Base-by-base conservation (phyloP, 2,888 invertebrate genomes). In the Amphimallon solstitiale region DNA sequence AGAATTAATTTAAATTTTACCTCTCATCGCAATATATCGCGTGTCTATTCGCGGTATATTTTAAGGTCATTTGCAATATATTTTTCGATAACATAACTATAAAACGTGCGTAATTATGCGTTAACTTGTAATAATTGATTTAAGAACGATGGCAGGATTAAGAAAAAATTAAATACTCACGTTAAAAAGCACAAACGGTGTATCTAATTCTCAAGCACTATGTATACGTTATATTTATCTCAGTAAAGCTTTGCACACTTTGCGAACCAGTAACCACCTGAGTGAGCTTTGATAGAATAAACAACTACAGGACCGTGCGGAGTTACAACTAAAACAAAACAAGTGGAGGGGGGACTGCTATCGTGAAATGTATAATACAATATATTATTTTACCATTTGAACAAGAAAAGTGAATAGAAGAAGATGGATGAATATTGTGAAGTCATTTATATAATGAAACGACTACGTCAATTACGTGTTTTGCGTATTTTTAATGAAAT, bases 221-320 rank as follows among this genome's bases (percentile, higher is more conserved):
- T 29, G 29, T 29, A 29, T 56, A 23, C 17, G 19, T n/a, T n/a
- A n/a, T n/a, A n/a, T n/a, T n/a, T 46, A 37, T 15, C 23, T 15
- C 21, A 34, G 34, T n/a, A 9, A 45, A 43, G 54, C 64, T 54
- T 52, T 37, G 38, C 35, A 14, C 62, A 62, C 62, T 48, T n/a
- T 23, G 19, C 46, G 12, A 48, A 64, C 64, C 17, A 56, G 23
- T 46, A 56, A 56, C 64, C 29, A 65, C 48, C 54, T 48, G 48
- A 65, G 37, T 43, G 64, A 59, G 64, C 64, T 65, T 65, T 65
- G 21, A 12, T 9, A 56, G 45, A 63, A 59, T 59, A 59, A 59
- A 38, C 56, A 59, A 59, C 56, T 34, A 14, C 23, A 29, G 56
- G 43, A 43, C 29, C 35, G 37, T 34, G 35, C 19, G 12, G 17